Evolutionary conservation across 2,113 vertebrate genomes (phyloP).

Genomic region (Callionymus lyra): DNA sequence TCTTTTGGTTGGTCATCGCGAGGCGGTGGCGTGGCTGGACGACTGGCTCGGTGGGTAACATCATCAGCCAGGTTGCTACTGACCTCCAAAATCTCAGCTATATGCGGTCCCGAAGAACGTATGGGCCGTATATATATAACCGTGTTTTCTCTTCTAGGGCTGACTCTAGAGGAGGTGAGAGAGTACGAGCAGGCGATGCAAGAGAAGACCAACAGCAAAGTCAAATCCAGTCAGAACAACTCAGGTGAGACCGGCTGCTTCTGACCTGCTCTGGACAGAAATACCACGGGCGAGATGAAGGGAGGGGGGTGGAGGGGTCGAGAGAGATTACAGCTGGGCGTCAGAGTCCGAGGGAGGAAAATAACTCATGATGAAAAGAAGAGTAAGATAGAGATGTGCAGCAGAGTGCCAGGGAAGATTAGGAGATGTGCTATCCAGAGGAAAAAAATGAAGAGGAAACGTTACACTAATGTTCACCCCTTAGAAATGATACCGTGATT

Average conservation of each 20-base stretch:
- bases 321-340: constrained; percentile 5
- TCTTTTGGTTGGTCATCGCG: constrained; percentile 71
- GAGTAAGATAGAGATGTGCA: constrained; percentile 16
- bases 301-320: not conserved
- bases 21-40: constrained; percentile 72
- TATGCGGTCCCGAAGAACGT: too few relatives aligned
- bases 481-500: too few relatives aligned
- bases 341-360: constrained; percentile 1
- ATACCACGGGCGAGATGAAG: constrained; percentile 15
- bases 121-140: not conserved
- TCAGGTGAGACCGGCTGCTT: constrained; percentile 53
- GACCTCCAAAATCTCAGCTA: not conserved
- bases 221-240: constrained; percentile 58
- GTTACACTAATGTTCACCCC: too few relatives aligned
- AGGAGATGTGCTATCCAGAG: constrained; percentile 4
- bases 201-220: constrained; percentile 71
- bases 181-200: constrained; percentile 64
- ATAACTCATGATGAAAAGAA: constrained; percentile 11
- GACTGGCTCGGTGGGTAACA: constrained; percentile 71
- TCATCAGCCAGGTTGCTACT: too few relatives aligned
- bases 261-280: constrained; percentile 27
- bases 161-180: constrained; percentile 69
- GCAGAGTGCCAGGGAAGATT: constrained; percentile 7
- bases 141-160: constrained; percentile 44
- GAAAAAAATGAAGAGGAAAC: not conserved